Evolutionary conservation across 1,140 invertebrate genomes (phyloP), one percentile per base, ranked within the genome.

Genomic region (Chlorops oryzae): DNA sequence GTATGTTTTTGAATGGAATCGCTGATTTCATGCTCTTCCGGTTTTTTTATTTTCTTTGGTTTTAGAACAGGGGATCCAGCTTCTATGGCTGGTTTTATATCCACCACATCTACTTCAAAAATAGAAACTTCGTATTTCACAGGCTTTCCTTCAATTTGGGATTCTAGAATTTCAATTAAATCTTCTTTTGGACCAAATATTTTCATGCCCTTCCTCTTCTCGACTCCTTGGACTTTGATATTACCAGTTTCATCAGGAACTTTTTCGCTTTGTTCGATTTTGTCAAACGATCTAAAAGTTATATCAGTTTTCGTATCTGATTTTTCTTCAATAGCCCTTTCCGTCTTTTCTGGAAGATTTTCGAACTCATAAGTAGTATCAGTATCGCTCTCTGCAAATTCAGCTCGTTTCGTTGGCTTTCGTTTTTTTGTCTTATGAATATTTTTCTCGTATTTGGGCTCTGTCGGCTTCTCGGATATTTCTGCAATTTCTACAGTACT

Each of bases 101-200:
- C n/a, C n/a, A 44, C 37, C 1, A 56, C 50, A 50, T 67, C 63
- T 15, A 70, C 59, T 10, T 52, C 39, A 41, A 51, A 68, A 3
- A 72, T 59, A 38, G 70, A 64, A 22, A 70, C 68, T 56, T 74
- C 61, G 39, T 70, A 67, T 51, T n/a, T n/a, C 23, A 59, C 50
- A 22, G 62, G 61, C 42, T 69, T 55, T 18, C 65, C 71, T 40
- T 70, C 73, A 21, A 70, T 67, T 42, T 66, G 57, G 25, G 67
- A 65, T 45, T 72, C 72, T 7, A 70, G 56, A 50, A 74, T 74
- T 65, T 75, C 73, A 9, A 73, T 74, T 13, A 74, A 64, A 61
- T 75, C 63, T 58, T 73, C 61, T 41, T 74, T 75, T 9, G 65
- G 66, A 5, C 70, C 72, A 24, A 69, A 51, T 41, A 69, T 61